Base-by-base conservation (phyloP, 2,113 vertebrate genomes). In the Solea senegalensis region DNA sequence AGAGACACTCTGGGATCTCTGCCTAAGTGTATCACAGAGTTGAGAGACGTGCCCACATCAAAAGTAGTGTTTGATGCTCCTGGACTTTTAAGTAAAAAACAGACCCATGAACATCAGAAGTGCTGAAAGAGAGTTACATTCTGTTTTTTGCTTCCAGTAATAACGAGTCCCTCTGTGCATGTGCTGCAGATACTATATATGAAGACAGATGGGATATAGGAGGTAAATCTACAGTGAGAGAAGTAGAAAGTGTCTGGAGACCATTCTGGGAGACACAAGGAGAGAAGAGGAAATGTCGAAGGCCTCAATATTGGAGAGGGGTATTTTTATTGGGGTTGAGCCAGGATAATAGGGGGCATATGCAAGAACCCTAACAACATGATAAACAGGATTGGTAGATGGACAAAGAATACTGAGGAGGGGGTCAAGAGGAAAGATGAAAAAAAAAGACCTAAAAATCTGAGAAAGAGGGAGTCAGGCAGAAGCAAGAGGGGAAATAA, bases 401-500 rank as follows among this genome's bases (percentile, higher is more conserved):
- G 12, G 13, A 64, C 44, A 16, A 59, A 59, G 50, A 51, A 56
- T 68, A 10, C 69, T 60, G 44, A 60, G 6, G 34, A 59, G 13
- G 15, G 5, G 41, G 15, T 5, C 45, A 49, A 74, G 46, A 45
- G 48, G 52, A 68, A 60, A 39, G 16, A 59, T 12, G n/a, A 44
- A 8, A 43, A 8, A 43, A 72, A 69, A 27, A 39, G 10, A 11
- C 71, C 15, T 40, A 51, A 71, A 51, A 58, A 52, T 34, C 57
- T 21, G 57, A 52, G 60, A 72, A 41, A 14, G 62, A 83, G 61
- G 41, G 73, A 74, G 53, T 69, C 41, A 21, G 66, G 67, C 15
- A 54, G 56, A 74, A 77, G 72, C 34, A 49, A 60, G 50, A 76
- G 57, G 74, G 80, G 69, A 65, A 46, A 75, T 65, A 75, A 43